Evolutionary conservation across 2,888 invertebrate genomes (phyloP), one percentile per base, ranked within the genome.

Genomic region (Parapristionchus giblindavisi): DNA sequence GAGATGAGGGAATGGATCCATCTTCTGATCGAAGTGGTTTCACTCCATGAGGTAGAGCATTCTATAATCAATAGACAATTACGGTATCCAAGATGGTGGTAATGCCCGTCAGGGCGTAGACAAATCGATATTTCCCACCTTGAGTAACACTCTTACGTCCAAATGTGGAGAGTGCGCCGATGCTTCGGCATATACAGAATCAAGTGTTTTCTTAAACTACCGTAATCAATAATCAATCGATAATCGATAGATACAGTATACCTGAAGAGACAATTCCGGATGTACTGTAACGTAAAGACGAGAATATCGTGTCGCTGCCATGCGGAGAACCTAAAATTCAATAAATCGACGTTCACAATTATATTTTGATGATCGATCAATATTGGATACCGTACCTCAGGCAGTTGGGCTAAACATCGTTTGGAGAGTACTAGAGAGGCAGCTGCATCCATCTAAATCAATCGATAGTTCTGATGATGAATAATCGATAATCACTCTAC

Each of bases 71-170:
- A 54, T 17, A 43, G 43, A 43, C 17, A 17, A 43, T 14, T 56
- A 56, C 8, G 29, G 29, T 8, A 56, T 52, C 38, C 14, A 52
- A 40, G 0, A 8, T 27, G 0, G 11, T 5, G 2, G 58, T 3
- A 27, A 27, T 58, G 2, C 5, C 29, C 32, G 27, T 56, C 56
- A 56, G 56, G 56, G 1, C n/a, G 54, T 27, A 54, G n/a, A 54
- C 21, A 54, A 54, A 51, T 43, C 43, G 11, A 43, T 17, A 14
- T 52, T 1, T n/a, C 48, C n/a, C 24, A 73, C 71, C n/a, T 71
- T 65, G 32, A 85, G 76, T 24, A 86, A 66, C 4, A 86, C 79
- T 8, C 86, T 77, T 21, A 85, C 85, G 75, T 85, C 86, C 17
- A 84, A 63, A 11, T 80, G 63, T 3, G 83, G 82, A 63, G 85